Base-by-base conservation (phyloP, 2,113 vertebrate genomes). In the Platanista minor region DNA sequence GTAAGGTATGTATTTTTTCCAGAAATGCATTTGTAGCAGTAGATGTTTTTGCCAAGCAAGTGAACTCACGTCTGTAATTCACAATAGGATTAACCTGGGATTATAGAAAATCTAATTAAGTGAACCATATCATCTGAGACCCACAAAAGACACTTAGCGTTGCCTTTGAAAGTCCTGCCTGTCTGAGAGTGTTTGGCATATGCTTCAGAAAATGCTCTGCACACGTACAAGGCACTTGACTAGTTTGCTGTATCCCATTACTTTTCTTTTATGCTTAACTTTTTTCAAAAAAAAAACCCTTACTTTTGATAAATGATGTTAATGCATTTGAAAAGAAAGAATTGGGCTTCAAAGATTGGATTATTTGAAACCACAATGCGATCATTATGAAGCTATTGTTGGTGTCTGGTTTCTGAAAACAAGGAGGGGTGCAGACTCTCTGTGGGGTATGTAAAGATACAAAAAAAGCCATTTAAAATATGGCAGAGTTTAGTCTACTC, bases 31-130 rank as follows among this genome's bases (percentile, higher is more conserved):
- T 88, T 80, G 39, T 33, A 95, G 78, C 80, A 94, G 80, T 80
- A 93, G 57, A 59, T 94, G 75, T 97, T 90, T 96, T 91, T 66
- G 25, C 49, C 83, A 97, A 67, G 74, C 66, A 93, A 77, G 87
- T 91, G 61, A 93, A 96, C 92, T 92, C 89, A 89, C 0, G 0
- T 91, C 86, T 96, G 29, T 91, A 93, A 90, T 87, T 96, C 95
- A 95, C 78, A 97, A 87, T 95, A 91, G 96, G 92, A 97, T 97
- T 97, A 97, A 95, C 94, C 87, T 93, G 52, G 74, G 87, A 97
- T 97, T 95, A 97, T 54, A 61, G 78, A 95, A 95, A 95, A 95
- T 97, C 90, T 97, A 96, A 98, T 97, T 97, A 97, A 92, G 52
- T 84, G 94, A 96, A 64, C 78, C 74, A 25, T 86, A 95, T 92